These are phyloP conservation scores for Oscheius sp. DNA, from an alignment of 2,888 invertebrate genomes.

Conservation along the genomic window DNA sequence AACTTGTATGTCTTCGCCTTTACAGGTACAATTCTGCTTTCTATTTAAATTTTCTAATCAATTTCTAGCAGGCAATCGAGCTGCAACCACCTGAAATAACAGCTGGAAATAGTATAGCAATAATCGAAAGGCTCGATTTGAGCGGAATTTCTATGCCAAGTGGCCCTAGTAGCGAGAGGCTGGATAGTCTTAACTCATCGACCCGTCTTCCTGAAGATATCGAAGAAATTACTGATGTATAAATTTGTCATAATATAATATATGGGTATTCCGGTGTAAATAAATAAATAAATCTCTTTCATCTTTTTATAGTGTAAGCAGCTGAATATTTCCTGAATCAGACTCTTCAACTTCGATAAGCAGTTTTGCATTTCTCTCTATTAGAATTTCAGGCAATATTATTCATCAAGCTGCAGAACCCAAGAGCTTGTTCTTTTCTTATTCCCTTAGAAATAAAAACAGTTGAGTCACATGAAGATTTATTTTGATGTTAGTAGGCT, in stretches of 20 bases:
- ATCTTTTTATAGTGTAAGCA: too few relatives aligned
- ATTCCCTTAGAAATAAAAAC: not conserved
- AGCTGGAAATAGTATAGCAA: not conserved
- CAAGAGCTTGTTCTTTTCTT: too few relatives aligned
- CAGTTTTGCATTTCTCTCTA: too few relatives aligned
- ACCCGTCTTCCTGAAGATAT: slow-evolving; percentile 2
- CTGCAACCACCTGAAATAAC: not conserved
- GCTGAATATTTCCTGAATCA: too few relatives aligned
- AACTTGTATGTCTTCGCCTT: slow-evolving; percentile 18
- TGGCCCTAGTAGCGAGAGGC: not conserved
- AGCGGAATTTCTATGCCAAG: slow-evolving; percentile 17
- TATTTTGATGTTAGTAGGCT: not conserved
- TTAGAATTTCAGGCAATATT: too few relatives aligned
- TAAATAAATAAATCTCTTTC: not conserved
- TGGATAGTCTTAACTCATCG: not conserved
- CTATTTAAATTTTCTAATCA: too few relatives aligned
- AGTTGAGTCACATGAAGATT: not conserved
- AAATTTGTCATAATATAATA: not conserved
- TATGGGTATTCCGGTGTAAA: not conserved
- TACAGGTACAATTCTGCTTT: not conserved
- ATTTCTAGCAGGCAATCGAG: not conserved
- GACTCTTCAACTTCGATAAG: too few relatives aligned
- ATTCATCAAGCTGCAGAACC: too few relatives aligned
- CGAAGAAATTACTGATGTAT: slow-evolving; percentile 1
- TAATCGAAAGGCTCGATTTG: slow-evolving; percentile 28